phyloP scores from a whole-genome alignment of 2,113 vertebrate species.

The Crotalus viridis region DNA sequence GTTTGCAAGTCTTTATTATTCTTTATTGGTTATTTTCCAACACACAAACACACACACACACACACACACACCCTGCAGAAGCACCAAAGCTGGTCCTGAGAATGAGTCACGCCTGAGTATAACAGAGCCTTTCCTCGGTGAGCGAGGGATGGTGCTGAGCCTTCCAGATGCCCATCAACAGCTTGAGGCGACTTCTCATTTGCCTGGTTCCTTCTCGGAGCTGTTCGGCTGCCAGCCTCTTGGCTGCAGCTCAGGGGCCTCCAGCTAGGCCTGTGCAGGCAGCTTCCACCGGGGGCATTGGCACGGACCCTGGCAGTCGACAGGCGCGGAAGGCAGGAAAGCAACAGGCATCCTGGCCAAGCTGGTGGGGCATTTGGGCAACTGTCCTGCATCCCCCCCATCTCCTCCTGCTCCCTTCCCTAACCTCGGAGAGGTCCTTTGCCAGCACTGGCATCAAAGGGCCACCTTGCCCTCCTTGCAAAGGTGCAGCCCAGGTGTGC shows the following conservation, averaged over 20 bases:
- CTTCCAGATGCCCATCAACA: background rate
- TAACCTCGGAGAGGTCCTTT: background rate
- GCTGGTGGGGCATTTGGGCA: background rate
- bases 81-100: background rate
- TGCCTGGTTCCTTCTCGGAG: background rate
- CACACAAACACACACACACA: no score
- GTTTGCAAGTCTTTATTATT: background rate
- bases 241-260: background rate
- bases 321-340: background rate
- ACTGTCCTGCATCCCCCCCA: background rate
- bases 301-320: background rate
- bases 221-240: background rate
- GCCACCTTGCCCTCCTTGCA: background rate
- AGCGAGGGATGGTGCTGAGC: background rate
- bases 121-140: background rate
- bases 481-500: no score
- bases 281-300: background rate
- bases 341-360: background rate
- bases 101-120: background rate
- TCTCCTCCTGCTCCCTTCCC: background rate
- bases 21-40: background rate
- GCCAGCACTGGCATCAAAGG: conserved; percentile 1
- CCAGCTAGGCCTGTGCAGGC: background rate
- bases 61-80: background rate
- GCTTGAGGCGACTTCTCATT: background rate